Percentiles rank a stretch among this genome's conserved stretches.
These are phyloP conservation scores for Sebastes steindachneri DNA, from an alignment of 2,797 vertebrate genomes.

Conservation along the genomic window DNA sequence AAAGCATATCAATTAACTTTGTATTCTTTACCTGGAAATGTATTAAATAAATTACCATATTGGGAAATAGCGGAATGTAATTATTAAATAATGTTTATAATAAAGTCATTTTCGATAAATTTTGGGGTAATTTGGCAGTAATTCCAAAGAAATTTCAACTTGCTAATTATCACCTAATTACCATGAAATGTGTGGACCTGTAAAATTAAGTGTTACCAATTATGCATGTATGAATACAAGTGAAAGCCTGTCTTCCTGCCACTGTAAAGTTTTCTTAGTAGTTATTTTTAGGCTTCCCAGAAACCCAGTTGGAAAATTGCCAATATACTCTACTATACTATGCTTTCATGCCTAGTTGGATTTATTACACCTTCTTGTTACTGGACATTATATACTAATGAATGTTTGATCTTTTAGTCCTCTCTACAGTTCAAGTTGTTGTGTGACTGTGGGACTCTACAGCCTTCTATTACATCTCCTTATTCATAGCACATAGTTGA, in stretches of 20 bases:
- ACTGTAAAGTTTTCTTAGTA: background rate
- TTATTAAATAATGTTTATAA: too few relatives aligned
- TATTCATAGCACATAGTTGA: background rate
- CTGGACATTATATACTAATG: slow-evolving; percentile 40
- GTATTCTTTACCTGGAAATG: too few relatives aligned
- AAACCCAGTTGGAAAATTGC: slow-evolving; percentile 17
- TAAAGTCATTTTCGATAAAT: too few relatives aligned
- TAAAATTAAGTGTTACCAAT: too few relatives aligned
- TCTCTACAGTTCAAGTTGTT: slow-evolving; percentile 13
- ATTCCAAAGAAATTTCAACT: too few relatives aligned
- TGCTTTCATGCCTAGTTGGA: slow-evolving; percentile 35
- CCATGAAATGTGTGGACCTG: too few relatives aligned
- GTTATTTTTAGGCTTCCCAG: slow-evolving; percentile 2
- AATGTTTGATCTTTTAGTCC: slow-evolving; percentile 29
- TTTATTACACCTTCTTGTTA: slow-evolving; percentile 29
- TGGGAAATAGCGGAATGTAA: too few relatives aligned
- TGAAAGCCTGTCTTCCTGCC: background rate
- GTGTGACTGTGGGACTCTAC: background rate
- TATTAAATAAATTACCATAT: too few relatives aligned
- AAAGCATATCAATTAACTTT: too few relatives aligned
- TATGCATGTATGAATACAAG: background rate
- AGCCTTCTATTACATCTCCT: slow-evolving; percentile 7
- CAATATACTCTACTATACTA: background rate
- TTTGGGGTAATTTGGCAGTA: too few relatives aligned
- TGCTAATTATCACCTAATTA: too few relatives aligned